Conservation (phyloP, 2,113 vertebrate genomes). For the Malaclemys terrapin region DNA sequence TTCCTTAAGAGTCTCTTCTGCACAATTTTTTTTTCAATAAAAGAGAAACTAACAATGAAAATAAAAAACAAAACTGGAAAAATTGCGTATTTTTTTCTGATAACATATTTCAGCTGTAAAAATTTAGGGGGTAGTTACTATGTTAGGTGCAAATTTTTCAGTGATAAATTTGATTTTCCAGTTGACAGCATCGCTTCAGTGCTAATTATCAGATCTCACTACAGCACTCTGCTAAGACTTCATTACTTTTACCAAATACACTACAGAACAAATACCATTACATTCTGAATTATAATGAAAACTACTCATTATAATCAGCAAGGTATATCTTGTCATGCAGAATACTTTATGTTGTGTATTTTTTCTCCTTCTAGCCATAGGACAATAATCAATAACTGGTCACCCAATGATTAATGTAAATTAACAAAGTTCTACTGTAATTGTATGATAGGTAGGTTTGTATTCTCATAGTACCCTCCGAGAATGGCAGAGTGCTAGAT, state of each 20-base stretch:
- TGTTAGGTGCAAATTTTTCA: neutral
- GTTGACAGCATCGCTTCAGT: neutral
- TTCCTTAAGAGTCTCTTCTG: neutral
- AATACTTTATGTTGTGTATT: neutral
- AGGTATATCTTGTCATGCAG: neutral
- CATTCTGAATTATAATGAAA: neutral
- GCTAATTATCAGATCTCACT: neutral
- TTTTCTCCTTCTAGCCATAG: neutral
- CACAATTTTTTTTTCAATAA: too few relatives aligned
- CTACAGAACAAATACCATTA: neutral
- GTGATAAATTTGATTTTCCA: neutral
- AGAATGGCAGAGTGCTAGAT: neutral
- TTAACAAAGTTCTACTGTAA: neutral
- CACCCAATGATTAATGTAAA: neutral
- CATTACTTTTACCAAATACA: neutral
- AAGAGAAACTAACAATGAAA: neutral
- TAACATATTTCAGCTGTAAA: neutral
- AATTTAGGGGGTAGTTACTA: neutral
- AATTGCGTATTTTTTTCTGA: neutral
- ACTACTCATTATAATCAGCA: neutral
- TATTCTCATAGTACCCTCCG: neutral
- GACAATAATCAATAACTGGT: neutral
- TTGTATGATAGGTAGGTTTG: neutral
- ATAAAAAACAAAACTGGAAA: neutral
- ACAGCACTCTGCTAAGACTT: neutral